Percentiles rank a stretch among this genome's conserved stretches.
Conservation (phyloP, 1,140 invertebrate species). For the Leucophenga varia region DNA sequence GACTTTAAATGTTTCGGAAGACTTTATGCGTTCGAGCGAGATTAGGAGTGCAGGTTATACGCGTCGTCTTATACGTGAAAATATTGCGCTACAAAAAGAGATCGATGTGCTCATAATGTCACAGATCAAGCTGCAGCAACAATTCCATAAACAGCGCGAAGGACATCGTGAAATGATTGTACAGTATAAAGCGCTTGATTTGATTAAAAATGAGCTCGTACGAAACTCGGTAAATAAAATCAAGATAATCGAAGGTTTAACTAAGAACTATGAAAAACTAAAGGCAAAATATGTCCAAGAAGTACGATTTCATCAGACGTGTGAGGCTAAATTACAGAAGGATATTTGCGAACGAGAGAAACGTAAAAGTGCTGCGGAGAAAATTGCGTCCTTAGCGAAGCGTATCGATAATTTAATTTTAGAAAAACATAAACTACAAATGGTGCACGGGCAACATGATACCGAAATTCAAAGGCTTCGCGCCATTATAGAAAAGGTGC, state of each 20-base stretch:
- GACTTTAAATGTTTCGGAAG: constrained; percentile 72
- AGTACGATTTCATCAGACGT: not conserved
- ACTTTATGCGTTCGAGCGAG: constrained; percentile 78
- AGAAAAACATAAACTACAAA: constrained; percentile 55
- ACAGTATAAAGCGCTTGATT: constrained; percentile 58
- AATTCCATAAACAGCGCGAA: constrained; percentile 53
- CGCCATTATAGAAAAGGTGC: constrained; percentile 60
- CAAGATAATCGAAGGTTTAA: constrained; percentile 58
- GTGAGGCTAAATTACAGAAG: not conserved
- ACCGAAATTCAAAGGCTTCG: constrained; percentile 59
- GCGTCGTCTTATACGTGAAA: constrained; percentile 76
- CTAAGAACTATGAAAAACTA: constrained; percentile 40
- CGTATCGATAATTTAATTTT: constrained; percentile 58
- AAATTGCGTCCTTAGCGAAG: constrained; percentile 60
- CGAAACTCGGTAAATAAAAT: constrained; percentile 56
- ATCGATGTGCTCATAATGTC: constrained; percentile 63
- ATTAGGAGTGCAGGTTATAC: constrained; percentile 79
- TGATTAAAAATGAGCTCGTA: constrained; percentile 57
- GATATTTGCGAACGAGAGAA: not conserved
- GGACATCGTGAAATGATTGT: constrained; percentile 56
- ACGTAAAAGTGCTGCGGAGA: constrained; percentile 41
- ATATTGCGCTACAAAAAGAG: constrained; percentile 73
- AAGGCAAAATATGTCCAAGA: not conserved
- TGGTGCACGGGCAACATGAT: constrained; percentile 56
- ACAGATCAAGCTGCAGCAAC: constrained; percentile 58